Evolutionary conservation across 2,797 vertebrate genomes (phyloP).

Genomic region (Alosa sapidissima): DNA sequence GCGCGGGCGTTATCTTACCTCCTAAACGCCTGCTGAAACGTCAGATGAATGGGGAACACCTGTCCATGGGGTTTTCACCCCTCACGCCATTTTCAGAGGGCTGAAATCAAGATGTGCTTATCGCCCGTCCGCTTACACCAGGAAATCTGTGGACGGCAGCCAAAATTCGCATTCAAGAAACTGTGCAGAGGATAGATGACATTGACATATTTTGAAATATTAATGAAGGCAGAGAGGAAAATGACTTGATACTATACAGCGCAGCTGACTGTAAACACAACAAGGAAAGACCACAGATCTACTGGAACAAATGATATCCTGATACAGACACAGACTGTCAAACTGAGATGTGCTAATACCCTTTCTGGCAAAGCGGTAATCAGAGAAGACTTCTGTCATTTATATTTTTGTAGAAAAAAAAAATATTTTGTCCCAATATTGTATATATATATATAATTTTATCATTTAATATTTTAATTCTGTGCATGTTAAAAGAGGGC

Average conservation of each 20-base stretch:
- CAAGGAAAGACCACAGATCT: not conserved
- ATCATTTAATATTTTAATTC: no score
- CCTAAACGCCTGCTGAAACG: slow-evolving; percentile 38
- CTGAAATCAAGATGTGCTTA: slow-evolving; percentile 35
- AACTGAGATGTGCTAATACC: not conserved
- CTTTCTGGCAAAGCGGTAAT: not conserved
- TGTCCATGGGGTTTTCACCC: slow-evolving; percentile 27
- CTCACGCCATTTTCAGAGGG: slow-evolving; percentile 1
- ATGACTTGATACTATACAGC: slow-evolving; percentile 9
- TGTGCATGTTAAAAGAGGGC: not conserved
- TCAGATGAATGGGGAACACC: slow-evolving; percentile 42
- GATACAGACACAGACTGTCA: not conserved
- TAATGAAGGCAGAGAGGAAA: not conserved
- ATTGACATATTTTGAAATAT: not conserved
- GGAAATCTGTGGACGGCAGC: not conserved
- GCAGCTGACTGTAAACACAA: not conserved
- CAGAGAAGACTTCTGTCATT: not conserved
- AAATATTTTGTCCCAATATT: no score
- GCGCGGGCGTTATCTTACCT: slow-evolving; percentile 38
- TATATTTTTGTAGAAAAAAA: not conserved
- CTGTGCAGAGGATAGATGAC: not conserved
- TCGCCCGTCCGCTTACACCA: not conserved
- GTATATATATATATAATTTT: no score
- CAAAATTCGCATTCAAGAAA: not conserved
- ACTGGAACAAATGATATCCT: not conserved